Evolutionary conservation across 2,113 vertebrate genomes (phyloP).

Genomic region (Melanerpes aurifrons): DNA sequence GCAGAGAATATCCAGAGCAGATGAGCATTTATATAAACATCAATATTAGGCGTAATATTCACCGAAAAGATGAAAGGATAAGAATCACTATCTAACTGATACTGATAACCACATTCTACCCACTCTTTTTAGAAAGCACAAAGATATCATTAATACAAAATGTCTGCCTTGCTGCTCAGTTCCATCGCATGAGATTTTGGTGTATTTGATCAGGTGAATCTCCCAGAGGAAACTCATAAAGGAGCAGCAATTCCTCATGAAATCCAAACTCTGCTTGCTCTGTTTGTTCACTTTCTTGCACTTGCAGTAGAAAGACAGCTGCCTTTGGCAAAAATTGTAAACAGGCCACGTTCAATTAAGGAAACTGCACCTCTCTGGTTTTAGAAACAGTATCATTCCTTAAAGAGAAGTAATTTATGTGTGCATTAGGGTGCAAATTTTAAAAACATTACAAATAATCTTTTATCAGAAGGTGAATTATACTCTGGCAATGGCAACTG

Average conservation of each 20-base stretch:
- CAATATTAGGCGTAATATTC: neutral
- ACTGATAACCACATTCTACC: neutral
- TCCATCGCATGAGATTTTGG: accelerated
- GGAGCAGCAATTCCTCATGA: neutral
- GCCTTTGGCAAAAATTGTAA: neutral
- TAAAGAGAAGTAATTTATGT: neutral
- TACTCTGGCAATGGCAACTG: neutral
- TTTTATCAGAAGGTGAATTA: neutral
- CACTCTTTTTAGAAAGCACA: neutral
- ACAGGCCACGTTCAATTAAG: neutral
- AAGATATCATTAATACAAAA: neutral
- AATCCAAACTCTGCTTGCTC: neutral
- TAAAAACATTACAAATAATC: neutral
- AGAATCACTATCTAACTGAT: neutral
- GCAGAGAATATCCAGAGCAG: neutral
- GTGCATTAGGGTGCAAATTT: neutral
- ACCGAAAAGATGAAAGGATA: neutral
- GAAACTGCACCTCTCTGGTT: neutral
- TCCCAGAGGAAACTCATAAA: neutral
- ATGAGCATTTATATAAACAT: neutral
- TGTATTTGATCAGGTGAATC: neutral
- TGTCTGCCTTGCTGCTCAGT: neutral
- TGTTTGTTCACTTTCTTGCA: neutral
- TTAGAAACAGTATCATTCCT: neutral
- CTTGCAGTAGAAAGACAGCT: neutral